These are phyloP conservation scores for Embidobia sp. DNA, from an alignment of 2,888 invertebrate genomes.

Conservation along the genomic window DNA sequence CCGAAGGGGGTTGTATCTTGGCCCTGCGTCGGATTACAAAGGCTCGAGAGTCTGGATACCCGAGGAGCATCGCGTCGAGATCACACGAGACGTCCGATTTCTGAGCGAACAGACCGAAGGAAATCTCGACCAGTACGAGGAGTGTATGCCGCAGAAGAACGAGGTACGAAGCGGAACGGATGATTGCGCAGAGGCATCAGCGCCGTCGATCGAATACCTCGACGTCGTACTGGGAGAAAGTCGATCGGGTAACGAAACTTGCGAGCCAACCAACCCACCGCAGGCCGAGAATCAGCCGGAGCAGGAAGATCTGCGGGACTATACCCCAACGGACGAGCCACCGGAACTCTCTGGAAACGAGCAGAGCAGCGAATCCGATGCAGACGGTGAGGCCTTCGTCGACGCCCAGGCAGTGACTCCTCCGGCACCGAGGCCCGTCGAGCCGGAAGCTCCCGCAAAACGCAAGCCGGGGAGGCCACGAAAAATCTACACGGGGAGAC, in stretches of 20 bases:
- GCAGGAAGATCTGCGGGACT: too few species aligned
- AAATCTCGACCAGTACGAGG: conserved; percentile 7
- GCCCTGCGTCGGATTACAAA: conserved; percentile 7
- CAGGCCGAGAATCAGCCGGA: too few species aligned
- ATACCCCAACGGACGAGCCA: neutral
- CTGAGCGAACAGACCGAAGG: neutral
- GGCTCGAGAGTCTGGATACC: conserved; percentile 31
- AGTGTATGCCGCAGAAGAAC: conserved; percentile 8
- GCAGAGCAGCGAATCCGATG: too few species aligned
- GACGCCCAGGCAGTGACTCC: too few species aligned
- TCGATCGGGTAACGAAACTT: too few species aligned
- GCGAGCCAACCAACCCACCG: too few species aligned
- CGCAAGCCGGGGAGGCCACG: neutral
- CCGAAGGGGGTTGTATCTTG: conserved; percentile 11
- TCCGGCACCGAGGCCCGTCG: too few species aligned
- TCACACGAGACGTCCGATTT: conserved; percentile 34
- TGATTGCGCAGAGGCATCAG: too few species aligned
- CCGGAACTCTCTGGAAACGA: neutral
- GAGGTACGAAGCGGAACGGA: too few species aligned
- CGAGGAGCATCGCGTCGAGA: conserved; percentile 24
- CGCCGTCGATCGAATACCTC: too few species aligned
- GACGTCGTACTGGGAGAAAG: too few species aligned
- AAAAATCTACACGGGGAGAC: neutral
- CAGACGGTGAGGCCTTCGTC: too few species aligned
- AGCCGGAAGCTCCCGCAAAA: neutral